Base-by-base conservation (phyloP, 1,140 invertebrate species). In the Hydropsyche tenuis region DNA sequence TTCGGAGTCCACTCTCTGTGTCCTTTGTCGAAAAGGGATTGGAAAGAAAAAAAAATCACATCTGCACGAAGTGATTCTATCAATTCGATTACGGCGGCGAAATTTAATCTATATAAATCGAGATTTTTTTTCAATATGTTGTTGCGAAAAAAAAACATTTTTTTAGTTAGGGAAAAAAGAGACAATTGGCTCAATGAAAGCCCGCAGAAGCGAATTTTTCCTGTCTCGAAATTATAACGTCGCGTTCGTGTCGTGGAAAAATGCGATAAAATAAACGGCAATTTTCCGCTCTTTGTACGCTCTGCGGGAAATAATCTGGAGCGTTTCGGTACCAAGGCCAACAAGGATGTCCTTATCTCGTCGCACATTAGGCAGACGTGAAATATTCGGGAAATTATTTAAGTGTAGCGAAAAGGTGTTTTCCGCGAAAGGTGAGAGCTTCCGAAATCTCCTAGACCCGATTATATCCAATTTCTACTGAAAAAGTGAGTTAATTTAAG, bases 11-110 rank as follows among this genome's bases (percentile, higher is more conserved):
- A 12, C n/a, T 66, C n/a, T n/a, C 43, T n/a, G 25, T 30, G 63
- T 43, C 63, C 37, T 66, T 66, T 66, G 63, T 45, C 63, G 42
- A 43, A 22, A 42, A 42, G 14, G 22, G n/a, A n/a, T n/a, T n/a
- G 22, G 30, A 43, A 43, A 22, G 16, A 11, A 1, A 12, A 66
- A 66, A 66, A 66, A n/a, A 18, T 9, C 48, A 20, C 46, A n/a
- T 53, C 30, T 53, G 16, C 48, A 2, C 16, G 48, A 18, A 18
- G 20, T 18, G 20, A 53, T 53, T 53, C 48, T 18, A 53, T 53
- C 7, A 18, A 20, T 16, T 53, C 16, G 48, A 53, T 53, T 53
- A 20, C 18, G n/a, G 18, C 48, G 20, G 20, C 1, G 16, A n/a
- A 6, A 20, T 53, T 53, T 53, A 18, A 20, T 37, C 3, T 53